phyloP scores from a whole-genome alignment of 2,797 vertebrate species.

The Acrocephalus scirpaceus region DNA sequence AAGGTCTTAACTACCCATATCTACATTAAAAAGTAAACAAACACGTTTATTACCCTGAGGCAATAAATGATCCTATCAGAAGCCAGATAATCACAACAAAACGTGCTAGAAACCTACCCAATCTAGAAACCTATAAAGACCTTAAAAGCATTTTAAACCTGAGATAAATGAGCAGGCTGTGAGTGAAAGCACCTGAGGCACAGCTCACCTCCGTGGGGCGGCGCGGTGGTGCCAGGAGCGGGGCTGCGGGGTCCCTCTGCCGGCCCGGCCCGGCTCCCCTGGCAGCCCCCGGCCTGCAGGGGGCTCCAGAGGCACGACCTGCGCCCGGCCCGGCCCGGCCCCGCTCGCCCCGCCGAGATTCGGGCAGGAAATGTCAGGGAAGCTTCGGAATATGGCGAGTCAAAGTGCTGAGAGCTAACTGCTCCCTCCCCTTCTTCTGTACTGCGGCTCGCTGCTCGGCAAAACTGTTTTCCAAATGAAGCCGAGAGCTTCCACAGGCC shows the following conservation, averaged over 20 bases:
- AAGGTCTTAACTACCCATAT: not conserved
- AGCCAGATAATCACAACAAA: not conserved
- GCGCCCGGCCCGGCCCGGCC: not conserved
- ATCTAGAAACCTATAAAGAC: not conserved
- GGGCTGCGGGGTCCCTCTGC: not conserved
- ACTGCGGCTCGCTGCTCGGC: conserved; percentile 46
- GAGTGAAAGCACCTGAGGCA: no score
- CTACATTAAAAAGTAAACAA: not conserved
- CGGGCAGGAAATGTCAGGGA: not conserved
- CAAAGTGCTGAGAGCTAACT: not conserved
- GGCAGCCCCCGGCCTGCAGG: not conserved
- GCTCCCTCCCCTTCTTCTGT: not conserved
- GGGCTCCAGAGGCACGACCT: not conserved
- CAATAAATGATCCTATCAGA: not conserved
- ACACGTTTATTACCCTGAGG: not conserved
- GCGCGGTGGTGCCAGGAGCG: no score
- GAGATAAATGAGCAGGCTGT: not conserved
- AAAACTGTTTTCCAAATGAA: conserved; percentile 68
- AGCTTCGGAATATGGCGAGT: not conserved
- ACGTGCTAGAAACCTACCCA: not conserved
- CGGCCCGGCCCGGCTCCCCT: not conserved
- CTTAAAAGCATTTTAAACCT: not conserved
- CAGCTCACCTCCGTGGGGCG: no score
- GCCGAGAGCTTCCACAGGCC: conserved; percentile 75
- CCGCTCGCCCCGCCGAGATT: not conserved